These are phyloP conservation scores for Lepidurus arcticus DNA, from an alignment of 1,140 invertebrate genomes.

Conservation along the genomic window DNA sequence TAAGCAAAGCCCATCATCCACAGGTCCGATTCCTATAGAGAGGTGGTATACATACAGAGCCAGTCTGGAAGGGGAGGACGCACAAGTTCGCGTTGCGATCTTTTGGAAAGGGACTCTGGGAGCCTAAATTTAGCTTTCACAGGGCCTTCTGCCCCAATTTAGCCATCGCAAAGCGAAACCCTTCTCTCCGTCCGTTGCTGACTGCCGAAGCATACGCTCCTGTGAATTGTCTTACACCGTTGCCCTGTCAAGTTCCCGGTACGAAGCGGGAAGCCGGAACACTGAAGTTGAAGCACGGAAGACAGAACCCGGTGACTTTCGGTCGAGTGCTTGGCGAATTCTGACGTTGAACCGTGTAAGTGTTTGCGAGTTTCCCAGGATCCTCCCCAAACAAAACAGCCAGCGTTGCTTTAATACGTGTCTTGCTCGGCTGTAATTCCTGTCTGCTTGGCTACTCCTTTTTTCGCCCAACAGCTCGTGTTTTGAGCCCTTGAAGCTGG, in stretches of 20 bases:
- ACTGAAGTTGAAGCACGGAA: background rate
- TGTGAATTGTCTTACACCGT: background rate
- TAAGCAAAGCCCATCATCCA: background rate
- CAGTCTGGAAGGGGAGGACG: background rate
- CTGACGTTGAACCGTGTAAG: constrained; percentile 9
- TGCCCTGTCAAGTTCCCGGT: background rate
- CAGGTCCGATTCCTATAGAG: background rate
- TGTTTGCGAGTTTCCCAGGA: constrained; percentile 3
- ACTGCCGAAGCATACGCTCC: constrained; percentile 7
- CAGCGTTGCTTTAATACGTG: background rate
- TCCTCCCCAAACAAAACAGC: background rate
- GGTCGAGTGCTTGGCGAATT: background rate
- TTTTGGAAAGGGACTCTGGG: background rate
- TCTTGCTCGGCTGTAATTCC: background rate
- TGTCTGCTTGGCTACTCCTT: too few species aligned
- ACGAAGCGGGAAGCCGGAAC: background rate
- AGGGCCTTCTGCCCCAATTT: background rate
- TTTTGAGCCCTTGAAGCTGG: background rate
- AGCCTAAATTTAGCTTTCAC: constrained; percentile 11
- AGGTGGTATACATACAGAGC: background rate
- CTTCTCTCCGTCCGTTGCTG: constrained; percentile 12
- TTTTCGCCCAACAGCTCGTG: background rate
- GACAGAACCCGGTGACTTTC: background rate
- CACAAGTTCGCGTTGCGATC: background rate
- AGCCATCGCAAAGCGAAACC: constrained; percentile 13